Evolutionary conservation across 1,140 invertebrate genomes (phyloP), one percentile per base, ranked within the genome.

Genomic region (Coboldia fuscipes): DNA sequence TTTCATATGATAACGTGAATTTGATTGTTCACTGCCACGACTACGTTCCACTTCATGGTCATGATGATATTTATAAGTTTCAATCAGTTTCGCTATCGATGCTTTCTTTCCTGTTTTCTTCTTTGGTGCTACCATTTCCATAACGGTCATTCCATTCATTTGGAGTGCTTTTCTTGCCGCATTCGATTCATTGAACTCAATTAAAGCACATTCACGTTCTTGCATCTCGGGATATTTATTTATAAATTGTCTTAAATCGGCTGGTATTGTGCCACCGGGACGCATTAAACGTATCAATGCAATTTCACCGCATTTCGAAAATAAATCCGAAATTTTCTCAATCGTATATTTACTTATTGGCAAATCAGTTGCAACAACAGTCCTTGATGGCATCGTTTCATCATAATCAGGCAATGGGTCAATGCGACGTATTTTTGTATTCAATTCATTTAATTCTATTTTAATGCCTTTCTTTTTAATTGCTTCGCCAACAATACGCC

Each of bases 161-260:
- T 75, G 65, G n/a, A 77, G 60, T 1, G 85, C 84, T 34, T 72
- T 70, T 45, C 79, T 67, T 0, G 85, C 85, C 7, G 75, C 70
- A 32, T 84, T 81, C 2, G 83, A 82, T 37, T 80, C 70, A 33
- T 83, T 78, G 51, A 89, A 94, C 59, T 92, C 85, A 27, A 90
- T 70, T 41, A 90, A 62, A 7, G 85, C 85, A 58, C 80, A 88
- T 38, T 85, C 74, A 45, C 77, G 70, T 39, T 74, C 75, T 36
- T 68, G 68, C 49, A 88, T 62, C 48, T 85, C 82, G n/a, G 83
- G 82, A 50, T 86, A 79, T 51, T 85, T 89, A 47, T 80, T 77
- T 40, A 83, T 73, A 45, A 88, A 83, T 51, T 83, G 79, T 35
- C 83, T 71, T 13, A 89, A 75, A 57, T 92, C 84, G 16, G 80